Conservation (phyloP, 2,797 vertebrate genomes). For the Uromys caudimaculatus region DNA sequence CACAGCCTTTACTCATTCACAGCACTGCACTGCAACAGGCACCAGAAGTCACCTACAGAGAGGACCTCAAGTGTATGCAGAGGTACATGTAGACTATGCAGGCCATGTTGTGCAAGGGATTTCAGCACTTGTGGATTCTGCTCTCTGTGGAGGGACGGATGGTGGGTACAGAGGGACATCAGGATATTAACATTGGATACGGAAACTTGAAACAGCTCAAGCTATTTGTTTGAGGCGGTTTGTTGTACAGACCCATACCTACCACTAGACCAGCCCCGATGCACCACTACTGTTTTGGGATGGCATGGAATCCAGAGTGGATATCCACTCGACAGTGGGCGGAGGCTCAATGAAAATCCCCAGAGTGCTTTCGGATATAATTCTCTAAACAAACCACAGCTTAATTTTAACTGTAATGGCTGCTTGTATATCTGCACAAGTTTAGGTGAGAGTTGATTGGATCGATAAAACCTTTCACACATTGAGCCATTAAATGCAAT, state of each 20-base stretch:
- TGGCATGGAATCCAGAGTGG: fast-evolving
- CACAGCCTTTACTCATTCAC: too few species aligned
- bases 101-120: too few species aligned
- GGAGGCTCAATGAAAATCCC: neutral
- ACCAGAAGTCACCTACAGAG: too few species aligned
- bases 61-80: fast-evolving
- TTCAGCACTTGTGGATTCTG: neutral
- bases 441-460: neutral
- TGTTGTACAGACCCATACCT: fast-evolving
- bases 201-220: neutral
- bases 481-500: neutral
- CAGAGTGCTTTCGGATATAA: neutral
- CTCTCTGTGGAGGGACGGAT: fast-evolving
- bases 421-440: neutral
- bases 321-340: fast-evolving
- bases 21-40: neutral
- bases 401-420: neutral
- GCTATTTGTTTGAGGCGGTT: neutral
- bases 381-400: neutral
- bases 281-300: fast-evolving
- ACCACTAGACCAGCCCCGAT: fast-evolving
- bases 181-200: fast-evolving
- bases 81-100: fast-evolving
- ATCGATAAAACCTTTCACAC: neutral
- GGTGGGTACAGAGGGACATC: neutral